Conservation (phyloP, 2,888 invertebrate species). For the Drosophila diplacantha region DNA sequence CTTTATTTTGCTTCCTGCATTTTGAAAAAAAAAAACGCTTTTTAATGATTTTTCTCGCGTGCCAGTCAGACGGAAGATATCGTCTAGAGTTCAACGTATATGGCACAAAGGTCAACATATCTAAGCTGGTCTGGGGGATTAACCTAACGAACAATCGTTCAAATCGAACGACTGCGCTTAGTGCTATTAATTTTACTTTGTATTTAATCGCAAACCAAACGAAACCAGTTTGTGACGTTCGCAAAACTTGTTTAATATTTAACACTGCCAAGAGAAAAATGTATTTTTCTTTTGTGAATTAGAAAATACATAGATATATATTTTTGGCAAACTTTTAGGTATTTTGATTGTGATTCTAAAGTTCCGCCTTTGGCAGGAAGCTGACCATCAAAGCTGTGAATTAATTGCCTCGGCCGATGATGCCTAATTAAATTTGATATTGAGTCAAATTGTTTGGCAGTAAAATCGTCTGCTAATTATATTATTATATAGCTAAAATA, state of each 20-base stretch:
- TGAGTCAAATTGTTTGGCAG: conserved; percentile 19
- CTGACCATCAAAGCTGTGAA: conserved; percentile 6
- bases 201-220: not conserved
- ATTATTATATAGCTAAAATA: conserved; percentile 16
- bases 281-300: not conserved
- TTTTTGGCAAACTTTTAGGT: conserved; percentile 21
- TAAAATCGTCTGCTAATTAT: conserved; percentile 24
- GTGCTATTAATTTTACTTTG: conserved; percentile 24
- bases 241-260: conserved; percentile 22
- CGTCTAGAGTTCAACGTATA: conserved; percentile 34
- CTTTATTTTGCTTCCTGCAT: conserved; percentile 44
- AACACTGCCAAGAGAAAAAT: conserved; percentile 1
- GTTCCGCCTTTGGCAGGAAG: conserved; percentile 38
- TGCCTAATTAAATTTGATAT: conserved; percentile 34
- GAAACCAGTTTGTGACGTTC: conserved; percentile 31
- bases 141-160: conserved; percentile 18
- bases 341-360: conserved; percentile 12
- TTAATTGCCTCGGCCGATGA: conserved; percentile 18
- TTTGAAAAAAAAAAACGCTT: conserved; percentile 11
- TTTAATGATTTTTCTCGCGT: conserved; percentile 32
- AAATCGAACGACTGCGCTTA: conserved; percentile 14
- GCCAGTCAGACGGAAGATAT: conserved; percentile 41
- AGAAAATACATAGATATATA: conserved; percentile 7
- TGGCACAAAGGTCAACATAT: conserved; percentile 68
- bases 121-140: conserved; percentile 29